Percentiles rank a stretch among this genome's conserved stretches.
Evolutionary conservation across 2,888 invertebrate genomes (phyloP).

Genomic region (Rambutsinella grinnellia): DNA sequence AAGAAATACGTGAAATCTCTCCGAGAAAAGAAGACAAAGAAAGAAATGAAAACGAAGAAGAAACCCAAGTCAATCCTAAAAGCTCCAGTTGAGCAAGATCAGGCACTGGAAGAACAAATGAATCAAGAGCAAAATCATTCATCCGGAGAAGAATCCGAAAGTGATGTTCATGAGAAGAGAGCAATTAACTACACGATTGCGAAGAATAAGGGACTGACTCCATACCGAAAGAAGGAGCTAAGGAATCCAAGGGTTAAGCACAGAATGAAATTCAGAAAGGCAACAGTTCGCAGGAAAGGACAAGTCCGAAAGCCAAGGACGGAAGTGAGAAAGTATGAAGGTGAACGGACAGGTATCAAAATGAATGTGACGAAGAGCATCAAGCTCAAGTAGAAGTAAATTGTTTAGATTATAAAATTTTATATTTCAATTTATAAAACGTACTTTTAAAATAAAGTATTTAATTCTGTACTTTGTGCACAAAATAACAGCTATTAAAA

Average conservation of each 20-base stretch:
- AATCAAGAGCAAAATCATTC: slow-evolving; percentile 67
- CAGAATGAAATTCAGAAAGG: slow-evolving; percentile 91
- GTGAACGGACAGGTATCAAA: slow-evolving; percentile 95
- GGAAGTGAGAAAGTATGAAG: slow-evolving; percentile 86
- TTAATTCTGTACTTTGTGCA: too few relatives aligned
- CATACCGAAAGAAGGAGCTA: slow-evolving; percentile 90
- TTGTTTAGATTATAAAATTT: background rate
- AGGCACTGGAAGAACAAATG: slow-evolving; percentile 67
- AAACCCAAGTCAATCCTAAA: slow-evolving; percentile 9
- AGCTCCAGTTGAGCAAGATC: slow-evolving; percentile 23
- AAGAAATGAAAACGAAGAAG: slow-evolving; percentile 15
- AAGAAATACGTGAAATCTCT: slow-evolving; percentile 44
- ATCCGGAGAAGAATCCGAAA: slow-evolving; percentile 50
- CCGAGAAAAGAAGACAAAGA: slow-evolving; percentile 40
- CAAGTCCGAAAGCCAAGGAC: slow-evolving; percentile 86
- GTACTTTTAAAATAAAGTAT: too few relatives aligned
- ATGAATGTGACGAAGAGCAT: slow-evolving; percentile 89
- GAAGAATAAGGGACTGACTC: slow-evolving; percentile 95
- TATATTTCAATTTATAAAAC: too few relatives aligned
- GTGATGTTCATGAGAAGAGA: slow-evolving; percentile 75
- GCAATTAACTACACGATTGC: slow-evolving; percentile 93
- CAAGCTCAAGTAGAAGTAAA: slow-evolving; percentile 86
- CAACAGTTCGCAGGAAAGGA: slow-evolving; percentile 92
- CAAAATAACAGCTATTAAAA: too few relatives aligned
- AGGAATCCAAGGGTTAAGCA: slow-evolving; percentile 97